Evolutionary conservation across 2,113 vertebrate species (phyloP).

Genomic region (Oreamnos americanus): DNA sequence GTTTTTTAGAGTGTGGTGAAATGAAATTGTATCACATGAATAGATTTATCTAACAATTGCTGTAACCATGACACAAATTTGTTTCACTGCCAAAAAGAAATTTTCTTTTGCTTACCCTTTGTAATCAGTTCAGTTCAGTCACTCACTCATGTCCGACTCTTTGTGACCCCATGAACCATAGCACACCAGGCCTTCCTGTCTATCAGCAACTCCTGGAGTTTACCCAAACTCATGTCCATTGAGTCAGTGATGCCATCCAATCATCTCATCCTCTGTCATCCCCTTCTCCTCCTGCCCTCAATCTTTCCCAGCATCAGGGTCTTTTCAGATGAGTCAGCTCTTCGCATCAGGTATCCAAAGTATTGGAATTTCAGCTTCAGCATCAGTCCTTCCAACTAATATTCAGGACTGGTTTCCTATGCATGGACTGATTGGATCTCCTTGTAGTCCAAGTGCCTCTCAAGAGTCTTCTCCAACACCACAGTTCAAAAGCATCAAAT

Average conservation of each 20-base stretch:
- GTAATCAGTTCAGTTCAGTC: neutral
- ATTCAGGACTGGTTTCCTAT: neutral
- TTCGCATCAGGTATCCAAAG: rapidly evolving
- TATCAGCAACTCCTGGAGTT: neutral
- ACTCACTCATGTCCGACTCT: rapidly evolving
- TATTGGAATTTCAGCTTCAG: neutral
- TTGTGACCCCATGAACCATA: rapidly evolving
- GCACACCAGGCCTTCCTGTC: neutral
- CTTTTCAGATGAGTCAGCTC: neutral
- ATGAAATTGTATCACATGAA: neutral
- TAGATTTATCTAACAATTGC: neutral
- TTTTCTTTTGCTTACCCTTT: neutral
- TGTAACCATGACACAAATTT: neutral
- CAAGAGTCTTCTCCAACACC: neutral
- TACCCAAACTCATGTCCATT: neutral
- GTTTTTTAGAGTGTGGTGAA: neutral
- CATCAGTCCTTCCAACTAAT: neutral
- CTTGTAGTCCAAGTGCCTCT: neutral
- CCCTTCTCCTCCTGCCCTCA: neutral
- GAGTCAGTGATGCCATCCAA: neutral
- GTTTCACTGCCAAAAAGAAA: neutral
- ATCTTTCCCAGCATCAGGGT: neutral
- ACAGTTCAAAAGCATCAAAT: neutral
- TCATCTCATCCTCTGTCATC: rapidly evolving
- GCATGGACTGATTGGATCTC: neutral